Evolutionary conservation across 2,888 invertebrate genomes (phyloP).

Genomic region (Lobophora halterata): DNA sequence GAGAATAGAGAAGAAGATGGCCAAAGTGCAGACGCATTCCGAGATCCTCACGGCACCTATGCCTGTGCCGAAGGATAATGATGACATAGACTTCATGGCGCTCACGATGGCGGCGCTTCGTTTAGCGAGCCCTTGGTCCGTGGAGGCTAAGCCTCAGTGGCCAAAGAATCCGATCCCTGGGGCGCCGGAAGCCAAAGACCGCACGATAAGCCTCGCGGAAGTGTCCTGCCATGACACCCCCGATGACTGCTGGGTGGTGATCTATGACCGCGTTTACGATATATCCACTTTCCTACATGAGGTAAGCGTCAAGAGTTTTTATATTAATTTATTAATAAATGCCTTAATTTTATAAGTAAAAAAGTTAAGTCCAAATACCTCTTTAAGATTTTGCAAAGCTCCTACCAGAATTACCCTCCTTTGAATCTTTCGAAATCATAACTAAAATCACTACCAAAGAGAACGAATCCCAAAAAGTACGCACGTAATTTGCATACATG

Average conservation of each 20-base stretch:
- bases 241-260: conserved; percentile 91
- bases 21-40: conserved; percentile 61
- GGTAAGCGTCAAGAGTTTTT: conserved; percentile 61
- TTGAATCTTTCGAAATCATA: no score
- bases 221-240: conserved; percentile 87
- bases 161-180: conserved; percentile 49
- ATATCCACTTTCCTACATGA: conserved; percentile 87
- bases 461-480: no score
- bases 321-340: no score
- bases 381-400: no score
- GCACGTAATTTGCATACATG: no score
- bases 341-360: no score
- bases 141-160: conserved; percentile 51
- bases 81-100: conserved; percentile 64
- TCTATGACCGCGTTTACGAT: conserved; percentile 93
- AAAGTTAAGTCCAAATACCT: no score
- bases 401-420: no score
- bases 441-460: no score
- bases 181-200: conserved; percentile 61
- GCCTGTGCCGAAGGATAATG: no score
- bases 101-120: conserved; percentile 74
- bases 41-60: conserved; percentile 59
- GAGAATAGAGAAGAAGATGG: conserved; percentile 51
- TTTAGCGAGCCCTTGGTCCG: conserved; percentile 67
- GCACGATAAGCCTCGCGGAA: conserved; percentile 85